Base-by-base conservation (phyloP, 2,888 invertebrate species). In the Clitarchus hookeri region DNA sequence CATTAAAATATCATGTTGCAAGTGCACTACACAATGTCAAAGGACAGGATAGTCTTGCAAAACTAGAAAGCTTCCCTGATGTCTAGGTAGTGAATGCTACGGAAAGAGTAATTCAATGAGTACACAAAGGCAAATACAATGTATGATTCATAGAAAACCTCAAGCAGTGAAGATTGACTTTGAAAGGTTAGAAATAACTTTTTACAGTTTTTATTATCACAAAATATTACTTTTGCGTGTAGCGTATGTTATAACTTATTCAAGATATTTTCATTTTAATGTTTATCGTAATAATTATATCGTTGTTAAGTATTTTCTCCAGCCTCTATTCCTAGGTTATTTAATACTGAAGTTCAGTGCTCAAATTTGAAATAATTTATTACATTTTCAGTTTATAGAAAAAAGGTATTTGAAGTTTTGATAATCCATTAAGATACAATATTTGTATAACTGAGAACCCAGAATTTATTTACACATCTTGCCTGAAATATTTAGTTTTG, bases 21-120 rank as follows among this genome's bases (percentile, higher is more conserved):
- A 78, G 4, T 78, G 78, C 78, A 78, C 19, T 78, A 19, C 78
- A 3, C 25, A 26, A 23, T 78, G 9, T 78, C 4, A 78, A 78
- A 78, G n/a, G 9, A 12, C 19, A 78, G 78, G 78, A 78, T 25
- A 23, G 0, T 78, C 78, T 78, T 78, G 78, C 4, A 78, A 78
- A 78, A 11, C 78, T 19, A 23, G 16, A 19, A 78, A 78, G 13
- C 78, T 8, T 26, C 78, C 19, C 78, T 26, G 78, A 11, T 78
- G 4, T 23, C 78, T 23, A 78, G 78, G 78, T 78, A 16, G 78
- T 78, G 78, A 78, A 8, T 78, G n/a, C n/a, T 78, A 78, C n/a
- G 78, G 11, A 78, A 78, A 78, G 78, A 78, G 78, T 78, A 23
- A 0, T 78, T 78, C 78, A 78, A 78, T 78, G 78, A 78, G 78